Evolutionary conservation across 2,797 vertebrate species (phyloP), one percentile per base, ranked within the genome.

Genomic region (Esox masquinongy): DNA sequence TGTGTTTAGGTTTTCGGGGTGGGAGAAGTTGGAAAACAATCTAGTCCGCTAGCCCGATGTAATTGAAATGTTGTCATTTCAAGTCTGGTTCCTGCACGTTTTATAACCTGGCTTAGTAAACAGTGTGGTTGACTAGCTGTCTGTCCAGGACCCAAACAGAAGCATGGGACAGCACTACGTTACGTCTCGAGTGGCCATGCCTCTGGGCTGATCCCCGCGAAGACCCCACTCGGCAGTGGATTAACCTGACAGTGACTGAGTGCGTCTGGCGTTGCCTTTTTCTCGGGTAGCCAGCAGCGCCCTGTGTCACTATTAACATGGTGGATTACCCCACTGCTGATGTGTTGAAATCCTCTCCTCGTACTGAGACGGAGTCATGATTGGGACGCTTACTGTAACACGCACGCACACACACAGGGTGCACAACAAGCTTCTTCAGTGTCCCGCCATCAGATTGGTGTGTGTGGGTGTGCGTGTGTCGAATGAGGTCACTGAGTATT

Each of bases 401-500:
- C 56, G 36, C 31, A 56, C 66, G 76, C 29, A 68, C 53, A 73
- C 36, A 56, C 68, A 49, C 51, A 50, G 77, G 75, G 76, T 83
- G 80, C 78, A 66, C 81, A 86, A 87, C 83, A 87, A 83, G 85
- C 84, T 70, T 77, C 73, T 82, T 82, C 80, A 76, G 75, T 74
- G 78, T 73, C 68, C 63, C 2, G 12, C 77, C 80, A 61, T 5
- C 76, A 72, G 82, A 77, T 78, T 59, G 83, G 29, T 31, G 29
- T 31, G 29, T 31, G 29, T 31, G 29, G 1, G 29, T 22, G 79
- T 17, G 8, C 59, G 36, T 39, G 43, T 66, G 39, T 77, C 84
- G 87, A 91, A 89, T 86, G 79, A 87, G 87, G 89, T 90, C 86
- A 87, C 70, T 82, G 82, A 61, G 82, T 71, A 81, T 77, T n/a